phyloP scores from a whole-genome alignment of 37 sponge, comb jelly and placozoan species.

The Mnemiopsis leidyi region DNA sequence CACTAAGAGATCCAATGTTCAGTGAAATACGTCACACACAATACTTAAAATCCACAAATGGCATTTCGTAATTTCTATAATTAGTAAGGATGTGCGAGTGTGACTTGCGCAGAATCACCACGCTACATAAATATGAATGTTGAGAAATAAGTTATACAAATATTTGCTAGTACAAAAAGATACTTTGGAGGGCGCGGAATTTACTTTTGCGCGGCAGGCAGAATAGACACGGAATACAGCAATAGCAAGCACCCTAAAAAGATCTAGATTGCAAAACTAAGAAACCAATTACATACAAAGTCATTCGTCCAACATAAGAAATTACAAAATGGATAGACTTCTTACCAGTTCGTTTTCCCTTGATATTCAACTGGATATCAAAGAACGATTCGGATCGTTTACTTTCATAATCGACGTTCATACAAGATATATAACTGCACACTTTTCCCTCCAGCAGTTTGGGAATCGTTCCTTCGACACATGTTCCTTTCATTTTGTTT shows the following conservation, averaged over 20 bases:
- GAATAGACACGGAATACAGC: too few species aligned
- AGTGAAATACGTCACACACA: background rate
- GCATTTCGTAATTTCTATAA: background rate
- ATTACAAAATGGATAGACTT: too few species aligned
- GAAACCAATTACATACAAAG: too few species aligned
- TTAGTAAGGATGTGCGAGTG: background rate
- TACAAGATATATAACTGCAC: constrained; percentile 66
- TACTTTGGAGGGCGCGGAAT: background rate
- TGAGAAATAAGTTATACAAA: background rate
- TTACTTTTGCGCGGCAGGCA: constrained; percentile 38
- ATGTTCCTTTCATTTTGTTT: constrained; percentile 94
- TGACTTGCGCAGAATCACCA: background rate
- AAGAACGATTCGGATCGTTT: constrained; percentile 83
- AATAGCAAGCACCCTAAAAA: too few species aligned
- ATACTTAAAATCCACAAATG: background rate
- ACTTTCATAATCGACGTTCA: constrained; percentile 53
- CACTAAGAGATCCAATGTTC: too few species aligned
- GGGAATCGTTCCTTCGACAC: constrained; percentile 95
- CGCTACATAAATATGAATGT: background rate
- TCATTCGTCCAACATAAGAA: too few species aligned
- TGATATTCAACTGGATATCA: constrained; percentile 96
- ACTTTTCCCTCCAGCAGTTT: constrained; percentile 91
- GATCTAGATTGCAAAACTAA: too few species aligned
- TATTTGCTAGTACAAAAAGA: constrained; percentile 55
- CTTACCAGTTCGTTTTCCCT: constrained; percentile 91